Evolutionary conservation across 2,113 vertebrate genomes (phyloP).

Genomic region (Meles meles): DNA sequence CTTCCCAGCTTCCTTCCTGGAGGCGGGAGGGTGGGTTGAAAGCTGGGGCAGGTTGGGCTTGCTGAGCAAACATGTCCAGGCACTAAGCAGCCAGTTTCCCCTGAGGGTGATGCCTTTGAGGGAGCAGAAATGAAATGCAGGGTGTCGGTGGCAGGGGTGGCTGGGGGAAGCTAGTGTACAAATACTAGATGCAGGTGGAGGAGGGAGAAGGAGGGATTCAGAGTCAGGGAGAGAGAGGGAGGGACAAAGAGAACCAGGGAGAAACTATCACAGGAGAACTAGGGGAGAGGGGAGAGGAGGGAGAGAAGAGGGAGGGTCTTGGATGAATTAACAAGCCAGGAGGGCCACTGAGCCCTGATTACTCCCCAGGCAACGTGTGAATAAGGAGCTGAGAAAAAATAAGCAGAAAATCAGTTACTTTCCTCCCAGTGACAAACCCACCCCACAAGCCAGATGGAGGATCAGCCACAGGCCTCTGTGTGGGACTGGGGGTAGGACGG

Average conservation of each 20-base stretch:
- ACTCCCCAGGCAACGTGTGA: constrained; percentile 35
- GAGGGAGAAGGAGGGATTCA: neutral
- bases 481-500: constrained; percentile 64
- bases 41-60: neutral
- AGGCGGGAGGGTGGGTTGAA: neutral
- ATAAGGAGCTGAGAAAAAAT: constrained; percentile 76
- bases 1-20: neutral
- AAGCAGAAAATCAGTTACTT: constrained; percentile 78
- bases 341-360: neutral
- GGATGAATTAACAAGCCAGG: neutral
- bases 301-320: neutral
- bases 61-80: neutral
- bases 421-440: constrained; percentile 74
- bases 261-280: neutral
- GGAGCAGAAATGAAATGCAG: too few species aligned
- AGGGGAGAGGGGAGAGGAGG: neutral
- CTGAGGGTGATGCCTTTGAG: neutral
- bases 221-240: neutral
- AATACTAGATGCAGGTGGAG: fast-evolving
- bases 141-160: neutral
- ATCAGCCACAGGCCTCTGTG: constrained; percentile 83
- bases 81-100: neutral
- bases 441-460: constrained; percentile 82
- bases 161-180: fast-evolving
- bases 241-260: neutral